Evolutionary conservation across 2,888 invertebrate genomes (phyloP), one percentile per base, ranked within the genome.

Genomic region (Copidosoma aretas): DNA sequence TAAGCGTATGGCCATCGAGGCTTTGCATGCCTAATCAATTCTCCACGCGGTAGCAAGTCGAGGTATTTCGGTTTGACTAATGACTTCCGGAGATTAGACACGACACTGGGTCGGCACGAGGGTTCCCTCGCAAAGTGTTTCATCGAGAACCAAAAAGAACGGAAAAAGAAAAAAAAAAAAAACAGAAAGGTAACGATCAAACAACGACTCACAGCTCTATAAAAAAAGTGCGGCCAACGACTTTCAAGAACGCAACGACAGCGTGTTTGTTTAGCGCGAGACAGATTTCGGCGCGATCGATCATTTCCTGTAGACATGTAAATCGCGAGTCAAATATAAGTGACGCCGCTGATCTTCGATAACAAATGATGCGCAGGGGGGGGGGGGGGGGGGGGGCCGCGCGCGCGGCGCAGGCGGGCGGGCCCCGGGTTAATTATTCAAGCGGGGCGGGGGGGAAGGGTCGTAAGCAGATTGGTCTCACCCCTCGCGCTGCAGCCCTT

Each of bases 381-480:
- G 52, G 49, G 46, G 14, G 25, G 10, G 1, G 41, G 32, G 54
- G 52, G 43, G 41, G 19, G 1, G 24, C 32, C 43, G n/a, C n/a
- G n/a, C n/a, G n/a, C n/a, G n/a, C n/a, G n/a, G n/a, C n/a, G n/a
- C n/a, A 43, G 46, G n/a, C 19, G 74, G 71, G 73, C 77, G 77
- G 78, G 79, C 79, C 73, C 75, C 75, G 75, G 80, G 82, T 82
- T 83, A 83, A 83, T 83, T 83, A 83, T 83, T 83, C 83, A 80
- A 77, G 75, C 79, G 80, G 80, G 82, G 8, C 3, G 32, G 32
- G 82, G 80, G 80, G 82, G 8, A 32, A 8, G 32, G 82, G 79
- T 80, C 79, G 80, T 82, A 83, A 83, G 82, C 82, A 83, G 82
- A 80, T 82, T 82, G 82, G 79, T 80, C 79, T 79, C 80, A 79